Evolutionary conservation across 2,113 vertebrate genomes (phyloP).

Genomic region (Rostratula benghalensis): DNA sequence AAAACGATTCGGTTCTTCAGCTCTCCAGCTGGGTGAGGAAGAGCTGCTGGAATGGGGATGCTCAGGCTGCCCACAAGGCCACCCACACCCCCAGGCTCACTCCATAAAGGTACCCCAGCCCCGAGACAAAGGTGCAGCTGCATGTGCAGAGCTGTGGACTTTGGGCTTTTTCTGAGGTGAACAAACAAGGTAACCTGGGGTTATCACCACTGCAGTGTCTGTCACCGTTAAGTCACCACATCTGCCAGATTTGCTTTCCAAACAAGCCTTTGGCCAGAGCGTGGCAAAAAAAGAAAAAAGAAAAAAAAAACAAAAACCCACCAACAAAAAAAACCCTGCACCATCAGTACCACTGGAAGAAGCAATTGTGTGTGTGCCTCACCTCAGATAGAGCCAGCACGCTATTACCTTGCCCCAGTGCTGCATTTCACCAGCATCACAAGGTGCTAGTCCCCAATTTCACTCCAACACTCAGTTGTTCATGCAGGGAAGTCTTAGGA

Average conservation of each 20-base stretch:
- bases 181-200: slow-evolving; percentile 11
- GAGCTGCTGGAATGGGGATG: background rate
- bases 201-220: slow-evolving; percentile 13
- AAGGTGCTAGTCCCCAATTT: background rate
- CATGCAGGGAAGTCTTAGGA: background rate
- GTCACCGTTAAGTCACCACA: background rate
- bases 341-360: rapidly evolving
- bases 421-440: background rate
- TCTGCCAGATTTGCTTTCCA: slow-evolving; percentile 47
- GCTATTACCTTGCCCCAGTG: background rate
- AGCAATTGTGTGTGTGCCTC: rapidly evolving
- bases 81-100: rapidly evolving
- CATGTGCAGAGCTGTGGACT: background rate
- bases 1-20: background rate
- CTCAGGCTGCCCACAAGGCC: background rate
- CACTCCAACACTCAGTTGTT: rapidly evolving
- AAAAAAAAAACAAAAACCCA: too few species aligned
- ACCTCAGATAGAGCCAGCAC: background rate
- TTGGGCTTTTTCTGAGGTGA: slow-evolving; percentile 16
- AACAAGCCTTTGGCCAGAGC: slow-evolving; percentile 61
- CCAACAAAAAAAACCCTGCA: background rate
- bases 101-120: background rate
- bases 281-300: background rate
- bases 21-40: background rate
- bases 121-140: background rate